Base-by-base conservation (phyloP, 2,113 vertebrate species). In the Macaca nemestrina region DNA sequence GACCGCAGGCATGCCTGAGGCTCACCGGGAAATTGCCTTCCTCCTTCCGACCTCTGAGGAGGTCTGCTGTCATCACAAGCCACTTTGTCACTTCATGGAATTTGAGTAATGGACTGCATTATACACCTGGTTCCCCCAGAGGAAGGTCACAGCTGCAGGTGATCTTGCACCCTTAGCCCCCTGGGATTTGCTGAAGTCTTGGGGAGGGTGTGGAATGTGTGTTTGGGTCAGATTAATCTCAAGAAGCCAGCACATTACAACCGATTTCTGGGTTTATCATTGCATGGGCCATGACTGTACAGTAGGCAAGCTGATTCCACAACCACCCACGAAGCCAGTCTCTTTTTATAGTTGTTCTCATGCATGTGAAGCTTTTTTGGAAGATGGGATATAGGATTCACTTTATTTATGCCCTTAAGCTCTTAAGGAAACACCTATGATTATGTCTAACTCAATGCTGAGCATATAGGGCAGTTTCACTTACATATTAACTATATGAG, bases 121-220 rank as follows among this genome's bases (percentile, higher is more conserved):
- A 22, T 4, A 2, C 3, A 38, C 25, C 10, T 12, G 38, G 3
- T 2, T 0, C 13, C 55, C 40, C 4, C 18, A 40, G 84, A 57
- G 61, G 45, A 48, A 30, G 7, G 17, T 22, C 55, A 6, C 45
- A 88, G 55, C n/a, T 76, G 70, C 68, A 82, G 61, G 64, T 17
- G 52, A 61, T 18, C n/a, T 67, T 80, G 76, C 55, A 32, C 3
- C 5, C 16, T 25, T 94, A 43, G 48, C n/a, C 3, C 16, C 50
- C 17, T 8, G 22, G 8, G 40, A 14, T 14, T 43, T 40, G 35
- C 35, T 25, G 70, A 43, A 30, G 13, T 50, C 52, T 76, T 48
- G 48, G 57, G 45, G 78, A 81, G 43, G 32, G 35, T 20, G 20
- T 8, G 20, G 45, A 38, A 9, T 61, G 32, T 45, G 67, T 27